Evolutionary conservation across 2,797 vertebrate genomes (phyloP).

Genomic region (Crypturellus tataupa): DNA sequence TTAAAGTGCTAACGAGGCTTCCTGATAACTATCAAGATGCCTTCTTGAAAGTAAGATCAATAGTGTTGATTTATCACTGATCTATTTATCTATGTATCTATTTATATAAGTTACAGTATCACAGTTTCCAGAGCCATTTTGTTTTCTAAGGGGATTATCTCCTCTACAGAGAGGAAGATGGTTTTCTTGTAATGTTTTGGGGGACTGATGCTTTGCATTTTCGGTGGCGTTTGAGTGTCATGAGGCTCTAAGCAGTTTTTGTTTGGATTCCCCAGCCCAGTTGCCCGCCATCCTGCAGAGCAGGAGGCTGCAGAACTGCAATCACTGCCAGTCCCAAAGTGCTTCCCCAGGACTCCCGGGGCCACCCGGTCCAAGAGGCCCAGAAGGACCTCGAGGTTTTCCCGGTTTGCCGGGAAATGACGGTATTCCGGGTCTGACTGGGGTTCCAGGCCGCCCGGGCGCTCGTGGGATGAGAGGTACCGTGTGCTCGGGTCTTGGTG

Average conservation of each 20-base stretch:
- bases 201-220: not conserved
- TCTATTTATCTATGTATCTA: not conserved
- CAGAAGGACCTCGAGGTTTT: constrained; percentile 88
- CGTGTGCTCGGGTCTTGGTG: rapidly evolving
- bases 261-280: constrained; percentile 84
- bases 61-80: not conserved
- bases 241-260: not conserved
- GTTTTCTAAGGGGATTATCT: not conserved
- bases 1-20: not conserved
- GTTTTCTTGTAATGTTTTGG: not conserved
- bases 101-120: not conserved
- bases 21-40: not conserved
- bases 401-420: constrained; percentile 89
- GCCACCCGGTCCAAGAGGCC: constrained; percentile 84
- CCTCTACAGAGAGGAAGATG: not conserved
- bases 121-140: not conserved
- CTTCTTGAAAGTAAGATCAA: not conserved
- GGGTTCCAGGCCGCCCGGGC: constrained; percentile 88
- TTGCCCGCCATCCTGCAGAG: constrained; percentile 87
- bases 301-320: constrained; percentile 88
- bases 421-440: constrained; percentile 87
- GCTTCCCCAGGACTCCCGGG: constrained; percentile 87
- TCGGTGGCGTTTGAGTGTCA: not conserved
- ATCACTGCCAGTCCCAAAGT: constrained; percentile 85
- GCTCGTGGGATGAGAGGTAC: constrained; percentile 91